Evolutionary conservation across 2,797 vertebrate genomes (phyloP), one percentile per base, ranked within the genome.

Genomic region (Anguilla marmorata): DNA sequence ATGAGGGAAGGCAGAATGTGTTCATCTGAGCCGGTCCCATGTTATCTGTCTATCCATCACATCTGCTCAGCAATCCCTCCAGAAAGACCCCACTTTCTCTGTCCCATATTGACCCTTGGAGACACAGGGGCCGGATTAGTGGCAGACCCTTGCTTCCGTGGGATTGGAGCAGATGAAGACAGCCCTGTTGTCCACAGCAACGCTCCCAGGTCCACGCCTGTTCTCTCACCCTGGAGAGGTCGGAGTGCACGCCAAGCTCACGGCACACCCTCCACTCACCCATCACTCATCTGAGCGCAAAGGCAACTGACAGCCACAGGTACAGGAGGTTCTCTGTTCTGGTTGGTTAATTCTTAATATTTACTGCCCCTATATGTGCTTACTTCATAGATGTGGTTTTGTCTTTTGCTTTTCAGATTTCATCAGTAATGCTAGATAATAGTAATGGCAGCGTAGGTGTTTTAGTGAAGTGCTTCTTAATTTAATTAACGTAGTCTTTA

Each of bases 111-210:
- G 94, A 93, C 94, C 90, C 86, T 37, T 33, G 72, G 27, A 16
- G 72, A 74, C 72, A 37, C 72, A 74, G 94, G 93, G 92, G 92
- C 87, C 90, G 93, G 94, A 95, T 95, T 96, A 96, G 87, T 58
- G 1, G 89, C 89, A 88, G 90, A 94, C 92, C 93, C 94, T 90
- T 92, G 92, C 92, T 90, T 21, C 93, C 89, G 90, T 74, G 85
- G 91, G 93, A 93, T 92, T 93, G 91, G 91, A 88, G 30, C 90
- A 86, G 0, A 89, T 7, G 63, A 85, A 33, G 1, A 85, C 86
- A 88, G 88, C 89, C 52, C 83, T 82, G 88, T 48, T 89, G 89
- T 48, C 63, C 30, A 45, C 69, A 0, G 27, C 33, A 84, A 30
- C 3, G 24, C 24, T 84, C 50, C 24, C 24, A 33, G 69, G 2